Base-by-base conservation (phyloP, 2,888 invertebrate genomes). In the Drosophila imparisetae region DNA sequence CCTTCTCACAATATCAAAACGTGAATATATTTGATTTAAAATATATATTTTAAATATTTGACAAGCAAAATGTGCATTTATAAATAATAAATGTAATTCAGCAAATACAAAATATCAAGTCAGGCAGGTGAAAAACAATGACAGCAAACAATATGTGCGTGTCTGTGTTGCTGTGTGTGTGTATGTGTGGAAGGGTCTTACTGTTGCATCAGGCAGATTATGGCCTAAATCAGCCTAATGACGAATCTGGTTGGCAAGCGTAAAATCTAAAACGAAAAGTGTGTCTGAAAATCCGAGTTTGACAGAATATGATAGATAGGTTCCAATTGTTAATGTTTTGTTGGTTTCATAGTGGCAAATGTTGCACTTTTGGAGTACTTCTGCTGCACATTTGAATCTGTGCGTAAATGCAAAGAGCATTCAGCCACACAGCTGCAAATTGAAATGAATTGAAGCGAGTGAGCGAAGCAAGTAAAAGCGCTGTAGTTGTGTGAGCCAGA, bases 41-140 rank as follows among this genome's bases (percentile, higher is more conserved):
- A 30, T 38, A 10, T 4, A 1, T 38, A 8, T 40, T 4, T 42
- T 1, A 13, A 42, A 13, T 42, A 21, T 21, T 42, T 3, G 6
- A 21, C 42, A 1, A 21, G 42, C 21, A 13, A 21, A 42, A 21
- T 42, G 13, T 13, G 7, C 21, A 42, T 13, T 6, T 21, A 21
- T 42, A 42, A 42, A 42, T 21, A 11, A 45, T 13, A 45, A 45
- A 21, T 7, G 2, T 13, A 21, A 13, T 45, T 45, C 13, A 75
- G 54, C 50, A 59, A 62, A 40, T 57, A 54, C 61, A 62, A 42
- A 60, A 64, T 53, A 73, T 73, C 65, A 85, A 80, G 76, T 72
- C 38, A 55, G 86, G 65, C 81, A 83, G 83, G 75, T 83, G 84
- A 68, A 60, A 66, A 66, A 69, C 66, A 72, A 77, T 74, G 72